Evolutionary conservation across 1,140 invertebrate species (phyloP), one percentile per base, ranked within the genome.

Genomic region (Drosophila ercepeae): DNA sequence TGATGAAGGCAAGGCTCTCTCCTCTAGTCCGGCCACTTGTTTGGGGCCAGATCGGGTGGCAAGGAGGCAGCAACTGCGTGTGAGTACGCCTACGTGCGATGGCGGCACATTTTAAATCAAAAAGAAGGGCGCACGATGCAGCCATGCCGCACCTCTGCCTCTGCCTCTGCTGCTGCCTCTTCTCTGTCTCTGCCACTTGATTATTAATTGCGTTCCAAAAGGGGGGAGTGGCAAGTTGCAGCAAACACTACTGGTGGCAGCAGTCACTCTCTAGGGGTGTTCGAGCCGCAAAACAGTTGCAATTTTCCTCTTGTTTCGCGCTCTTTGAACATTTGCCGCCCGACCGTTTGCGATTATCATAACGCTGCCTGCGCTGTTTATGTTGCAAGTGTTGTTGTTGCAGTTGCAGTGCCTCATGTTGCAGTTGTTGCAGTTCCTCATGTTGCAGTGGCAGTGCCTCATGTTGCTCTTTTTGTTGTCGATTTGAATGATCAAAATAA

Each of bases 101-200:
- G 74, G 82, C 82, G 82, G 82, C 82, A 88, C 78, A 88, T 88
- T 88, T 88, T 88, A 88, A 88, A 88, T 88, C 82, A 88, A 88
- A 88, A 88, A 81, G 83, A 88, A 88, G 82, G 82, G 82, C 82
- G 82, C 82, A 84, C 72, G 82, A 81, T 52, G 79, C 64, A 77
- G 68, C 50, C 9, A 42, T 59, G 78, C 53, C 60, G 76, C 71
- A 72, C 77, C 77, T 75, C 53, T 57, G 39, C 9, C 9, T 69
- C 70, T 61, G 69, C 45, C 25, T n/a, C 52, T 60, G 34, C 29
- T 14, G 61, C 68, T 58, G 63, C 45, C 27, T 11, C 25, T 14
- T 19, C 60, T 46, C 39, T 11, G 6, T 8, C 27, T 9, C 4
- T 32, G 42, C 63, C 65, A 52, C 81, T 78, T 63, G 82, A 86